phyloP scores from a whole-genome alignment of 2,113 vertebrate species.

The Sapajus apella region DNA sequence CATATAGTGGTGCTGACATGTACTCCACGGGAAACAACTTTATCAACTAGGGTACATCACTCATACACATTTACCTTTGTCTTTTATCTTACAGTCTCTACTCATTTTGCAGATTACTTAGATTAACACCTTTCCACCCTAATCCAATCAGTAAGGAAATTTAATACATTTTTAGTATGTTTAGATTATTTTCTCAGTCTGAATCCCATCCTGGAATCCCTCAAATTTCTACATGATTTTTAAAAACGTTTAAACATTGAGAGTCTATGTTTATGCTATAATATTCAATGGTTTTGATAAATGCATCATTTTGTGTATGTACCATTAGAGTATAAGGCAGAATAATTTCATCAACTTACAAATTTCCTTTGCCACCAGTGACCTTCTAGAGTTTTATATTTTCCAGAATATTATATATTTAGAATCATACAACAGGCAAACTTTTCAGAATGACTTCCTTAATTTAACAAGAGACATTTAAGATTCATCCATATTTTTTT shows the following conservation, averaged over 20 bases:
- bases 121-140: background rate
- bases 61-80: background rate
- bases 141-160: background rate
- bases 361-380: background rate
- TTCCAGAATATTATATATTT: background rate
- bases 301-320: background rate
- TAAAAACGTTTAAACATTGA: background rate
- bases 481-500: background rate
- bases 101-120: background rate
- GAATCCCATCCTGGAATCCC: background rate
- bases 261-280: background rate
- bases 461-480: background rate
- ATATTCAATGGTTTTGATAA: background rate
- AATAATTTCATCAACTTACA: background rate
- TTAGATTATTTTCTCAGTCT: background rate
- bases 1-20: background rate
- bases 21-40: background rate
- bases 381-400: background rate
- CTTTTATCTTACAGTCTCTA: background rate
- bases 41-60: too few relatives aligned
- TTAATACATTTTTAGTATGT: background rate
- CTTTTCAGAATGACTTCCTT: background rate
- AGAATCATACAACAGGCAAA: background rate
- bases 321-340: background rate
- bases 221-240: background rate